Evolutionary conservation across 2,113 vertebrate species (phyloP).

Genomic region (Siphamia tubifer): DNA sequence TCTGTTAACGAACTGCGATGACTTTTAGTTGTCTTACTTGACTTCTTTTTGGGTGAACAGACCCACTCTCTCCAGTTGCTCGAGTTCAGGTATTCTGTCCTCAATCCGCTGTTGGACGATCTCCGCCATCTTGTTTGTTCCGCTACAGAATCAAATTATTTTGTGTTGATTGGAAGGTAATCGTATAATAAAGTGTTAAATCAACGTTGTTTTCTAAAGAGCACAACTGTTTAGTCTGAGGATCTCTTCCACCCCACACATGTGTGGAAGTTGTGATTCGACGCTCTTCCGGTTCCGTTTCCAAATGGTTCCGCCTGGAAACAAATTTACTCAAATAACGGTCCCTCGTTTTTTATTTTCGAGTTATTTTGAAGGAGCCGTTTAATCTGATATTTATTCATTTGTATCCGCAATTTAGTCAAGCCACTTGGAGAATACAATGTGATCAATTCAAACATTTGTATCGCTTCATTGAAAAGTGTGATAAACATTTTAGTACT

Average conservation of each 20-base stretch:
- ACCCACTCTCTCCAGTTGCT: slow-evolving; percentile 92
- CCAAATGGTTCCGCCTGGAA: slow-evolving; percentile 54
- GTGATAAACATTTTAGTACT: no score
- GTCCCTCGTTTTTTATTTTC: no score
- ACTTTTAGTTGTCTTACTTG: slow-evolving; percentile 80
- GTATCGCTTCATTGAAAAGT: no score
- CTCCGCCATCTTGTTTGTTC: slow-evolving; percentile 85
- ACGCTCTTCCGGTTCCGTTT: slow-evolving; percentile 57
- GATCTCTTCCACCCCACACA: slow-evolving; percentile 39
- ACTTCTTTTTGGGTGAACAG: slow-evolving; percentile 88
- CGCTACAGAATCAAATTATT: not conserved
- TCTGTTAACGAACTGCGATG: no score
- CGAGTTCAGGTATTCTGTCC: slow-evolving; percentile 87
- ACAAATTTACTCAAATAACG: no score
- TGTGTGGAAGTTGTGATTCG: slow-evolving; percentile 69
- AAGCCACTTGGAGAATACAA: no score
- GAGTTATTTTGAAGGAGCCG: no score
- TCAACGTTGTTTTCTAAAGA: not conserved
- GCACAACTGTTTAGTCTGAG: fast-evolving
- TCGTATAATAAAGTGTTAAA: no score
- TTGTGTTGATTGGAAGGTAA: not conserved
- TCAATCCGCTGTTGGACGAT: slow-evolving; percentile 88
- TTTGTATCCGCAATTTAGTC: no score
- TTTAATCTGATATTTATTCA: no score
- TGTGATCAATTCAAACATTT: no score